Evolutionary conservation across 2,113 vertebrate species (phyloP), one percentile per base, ranked within the genome.

Genomic region (Myiozetetes cayanensis): DNA sequence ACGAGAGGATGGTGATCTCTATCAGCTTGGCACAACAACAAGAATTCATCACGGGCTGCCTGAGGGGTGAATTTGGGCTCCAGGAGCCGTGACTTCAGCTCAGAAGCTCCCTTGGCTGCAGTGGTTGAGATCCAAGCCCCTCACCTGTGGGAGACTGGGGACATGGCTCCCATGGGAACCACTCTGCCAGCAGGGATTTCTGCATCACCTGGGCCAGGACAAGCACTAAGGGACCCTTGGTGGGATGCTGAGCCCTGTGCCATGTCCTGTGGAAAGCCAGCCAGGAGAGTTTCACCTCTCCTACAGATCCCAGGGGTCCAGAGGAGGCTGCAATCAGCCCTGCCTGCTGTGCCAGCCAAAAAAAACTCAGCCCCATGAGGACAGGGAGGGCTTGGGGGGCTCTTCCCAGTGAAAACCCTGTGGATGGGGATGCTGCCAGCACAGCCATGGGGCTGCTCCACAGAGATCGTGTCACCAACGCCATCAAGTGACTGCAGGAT

Each of bases 401-500:
- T 75, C 70, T 44, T 84, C 50, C 41, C 2, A 0, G 15, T 7
- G 20, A 63, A 91, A 53, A 2, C 35, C 22, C 46, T 78, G 46
- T 5, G 39, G 22, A 4, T 14, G 13, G 44, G 49, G 56, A 24
- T 10, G 59, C 70, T 58, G 67, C 44, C 87, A 53, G 72, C 67
- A 33, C 77, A 87, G 62, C 24, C 59, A 24, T 25, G 85, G 81
- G 31, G 75, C 71, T 92, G 56, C 76, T 75, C 24, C 3, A 3
- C 37, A 14, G 52, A 80, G 59, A 50, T 70, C 10, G 66, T 85
- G 66, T 31, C 33, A 21, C 77, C 80, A 90, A 94, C 84, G 89
- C 96, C 95, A 96, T 85, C 91, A 72, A 93, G 95, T 85, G 90
- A 81, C 88, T 73, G 70, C 56, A 43, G 68, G 3, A 0, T 7